Percentiles rank a stretch among this genome's conserved stretches.
Conservation (phyloP, 2,113 vertebrate genomes). For the Mugil cephalus region DNA sequence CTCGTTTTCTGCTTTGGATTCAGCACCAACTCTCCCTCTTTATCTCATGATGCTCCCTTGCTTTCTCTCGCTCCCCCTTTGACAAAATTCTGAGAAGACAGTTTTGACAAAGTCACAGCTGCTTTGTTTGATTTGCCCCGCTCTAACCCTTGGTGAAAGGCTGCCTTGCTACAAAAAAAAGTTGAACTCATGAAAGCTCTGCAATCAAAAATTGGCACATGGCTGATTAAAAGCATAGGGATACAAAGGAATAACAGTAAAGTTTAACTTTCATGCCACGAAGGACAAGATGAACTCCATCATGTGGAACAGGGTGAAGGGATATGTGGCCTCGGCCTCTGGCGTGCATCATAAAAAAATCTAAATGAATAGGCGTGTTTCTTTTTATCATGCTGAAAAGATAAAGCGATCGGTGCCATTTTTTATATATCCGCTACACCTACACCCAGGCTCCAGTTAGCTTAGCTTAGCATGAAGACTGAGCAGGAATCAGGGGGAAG, state of each 20-base stretch:
- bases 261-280: neutral
- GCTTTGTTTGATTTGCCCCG: constrained; percentile 49
- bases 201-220: constrained; percentile 46
- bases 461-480: neutral
- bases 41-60: constrained; percentile 30
- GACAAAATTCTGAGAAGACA: constrained; percentile 47
- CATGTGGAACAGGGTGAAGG: too few relatives aligned
- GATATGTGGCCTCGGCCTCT: too few relatives aligned
- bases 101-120: constrained; percentile 44
- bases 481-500: neutral
- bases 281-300: neutral
- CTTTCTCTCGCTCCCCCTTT: constrained; percentile 24
- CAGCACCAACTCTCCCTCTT: constrained; percentile 8
- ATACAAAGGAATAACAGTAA: too few relatives aligned
- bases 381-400: too few relatives aligned
- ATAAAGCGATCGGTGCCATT: too few relatives aligned
- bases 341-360: too few relatives aligned
- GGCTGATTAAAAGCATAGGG: constrained; percentile 21
- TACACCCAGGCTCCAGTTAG: neutral
- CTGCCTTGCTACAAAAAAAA: constrained; percentile 21
- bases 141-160: constrained; percentile 48
- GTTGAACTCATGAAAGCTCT: constrained; percentile 43
- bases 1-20: constrained; percentile 56
- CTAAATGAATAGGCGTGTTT: too few relatives aligned
- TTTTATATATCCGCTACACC: too few relatives aligned